These are phyloP conservation scores for Ariopsis seemanni DNA, from an alignment of 2,113 vertebrate genomes.

Conservation along the genomic window DNA sequence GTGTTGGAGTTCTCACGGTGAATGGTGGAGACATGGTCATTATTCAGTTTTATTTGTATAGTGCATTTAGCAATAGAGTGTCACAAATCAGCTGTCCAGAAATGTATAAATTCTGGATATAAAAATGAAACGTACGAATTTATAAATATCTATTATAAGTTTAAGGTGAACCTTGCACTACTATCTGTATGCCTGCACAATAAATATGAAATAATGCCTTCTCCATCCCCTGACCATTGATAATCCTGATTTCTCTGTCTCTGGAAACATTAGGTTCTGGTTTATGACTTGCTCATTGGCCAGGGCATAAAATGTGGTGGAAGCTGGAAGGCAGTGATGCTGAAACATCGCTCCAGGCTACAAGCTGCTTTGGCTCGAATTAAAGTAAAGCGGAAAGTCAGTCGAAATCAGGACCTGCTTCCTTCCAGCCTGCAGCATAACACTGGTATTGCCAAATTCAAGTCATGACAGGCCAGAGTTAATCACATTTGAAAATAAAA, in stretches of 20 bases:
- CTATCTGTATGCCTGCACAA: not conserved
- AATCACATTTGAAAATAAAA: not conserved
- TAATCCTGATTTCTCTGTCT: not conserved
- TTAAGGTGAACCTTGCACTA: not conserved
- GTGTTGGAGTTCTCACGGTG: not conserved
- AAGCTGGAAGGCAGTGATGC: conserved; percentile 77
- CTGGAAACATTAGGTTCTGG: conserved; percentile 76
- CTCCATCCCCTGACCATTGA: not conserved
- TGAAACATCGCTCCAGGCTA: conserved; percentile 81
- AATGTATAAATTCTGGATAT: too few species aligned
- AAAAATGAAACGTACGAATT: too few species aligned
- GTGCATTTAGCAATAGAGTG: too few species aligned
- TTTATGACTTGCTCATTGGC: conserved; percentile 88
- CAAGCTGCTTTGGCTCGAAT: conserved; percentile 85
- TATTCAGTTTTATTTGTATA: too few species aligned
- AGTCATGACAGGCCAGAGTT: not conserved
- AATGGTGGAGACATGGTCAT: not conserved
- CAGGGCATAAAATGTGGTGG: conserved; percentile 87
- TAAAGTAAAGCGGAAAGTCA: conserved; percentile 85
- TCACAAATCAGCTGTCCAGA: too few species aligned
- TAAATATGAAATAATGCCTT: not conserved
- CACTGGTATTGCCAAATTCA: conserved; percentile 34
- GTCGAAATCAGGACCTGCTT: conserved; percentile 84
- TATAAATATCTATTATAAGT: not conserved
- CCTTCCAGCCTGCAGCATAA: conserved; percentile 43